Evolutionary conservation across 2,797 vertebrate species (phyloP).

Genomic region (Miichthys miiuy): DNA sequence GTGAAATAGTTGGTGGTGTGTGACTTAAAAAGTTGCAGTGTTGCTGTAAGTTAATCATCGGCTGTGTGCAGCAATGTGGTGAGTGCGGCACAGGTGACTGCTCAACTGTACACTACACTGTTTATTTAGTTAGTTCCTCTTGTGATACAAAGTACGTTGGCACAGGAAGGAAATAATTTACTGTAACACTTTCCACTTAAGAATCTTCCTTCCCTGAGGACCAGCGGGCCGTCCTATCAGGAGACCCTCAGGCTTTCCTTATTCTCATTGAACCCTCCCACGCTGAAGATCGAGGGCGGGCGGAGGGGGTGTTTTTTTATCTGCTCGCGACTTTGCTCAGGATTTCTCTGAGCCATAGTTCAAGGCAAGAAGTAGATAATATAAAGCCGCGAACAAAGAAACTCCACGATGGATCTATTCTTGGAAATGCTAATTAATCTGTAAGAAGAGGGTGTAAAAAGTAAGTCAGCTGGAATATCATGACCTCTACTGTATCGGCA

Average conservation of each 20-base stretch:
- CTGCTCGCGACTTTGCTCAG: constrained; percentile 69
- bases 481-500: constrained; percentile 44
- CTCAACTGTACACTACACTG: not conserved
- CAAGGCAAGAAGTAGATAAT: constrained; percentile 68
- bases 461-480: constrained; percentile 35
- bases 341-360: constrained; percentile 67
- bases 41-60: not conserved
- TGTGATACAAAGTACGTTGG: constrained; percentile 18
- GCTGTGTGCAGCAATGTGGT: not conserved
- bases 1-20: too few species aligned
- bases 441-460: constrained; percentile 22
- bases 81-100: not conserved
- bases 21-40: too few species aligned
- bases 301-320: constrained; percentile 44
- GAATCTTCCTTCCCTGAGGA: constrained; percentile 42
- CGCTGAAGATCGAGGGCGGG: constrained; percentile 11
- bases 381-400: constrained; percentile 61
- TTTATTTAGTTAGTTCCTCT: not conserved
- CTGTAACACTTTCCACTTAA: constrained; percentile 24
- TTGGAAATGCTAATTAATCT: constrained; percentile 71
- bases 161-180: constrained; percentile 37
- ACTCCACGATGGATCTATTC: constrained; percentile 71
- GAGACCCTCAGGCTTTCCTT: constrained; percentile 62
- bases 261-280: constrained; percentile 39
- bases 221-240: constrained; percentile 54